Evolutionary conservation across 2,888 invertebrate genomes (phyloP).

Genomic region (Marasmarcha lunaedactyla): DNA sequence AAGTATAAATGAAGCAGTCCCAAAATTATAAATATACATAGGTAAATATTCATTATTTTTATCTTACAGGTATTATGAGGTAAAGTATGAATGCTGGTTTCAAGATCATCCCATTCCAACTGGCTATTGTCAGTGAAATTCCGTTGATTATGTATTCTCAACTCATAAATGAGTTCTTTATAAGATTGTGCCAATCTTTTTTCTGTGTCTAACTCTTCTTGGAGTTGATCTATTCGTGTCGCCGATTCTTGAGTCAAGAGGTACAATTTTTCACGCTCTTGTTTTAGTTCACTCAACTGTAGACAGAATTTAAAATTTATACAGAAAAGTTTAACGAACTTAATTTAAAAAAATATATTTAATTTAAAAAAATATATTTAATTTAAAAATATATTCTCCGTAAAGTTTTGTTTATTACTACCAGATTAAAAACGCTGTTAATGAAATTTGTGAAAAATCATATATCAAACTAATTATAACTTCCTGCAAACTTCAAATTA

Average conservation of each 20-base stretch:
- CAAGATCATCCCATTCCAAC: slow-evolving; percentile 52
- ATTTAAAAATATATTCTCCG: too few relatives aligned
- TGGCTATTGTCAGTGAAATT: slow-evolving; percentile 42
- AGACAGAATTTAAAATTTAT: too few relatives aligned
- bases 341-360: too few relatives aligned
- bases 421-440: too few relatives aligned
- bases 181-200: slow-evolving; percentile 29
- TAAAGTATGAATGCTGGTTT: slow-evolving; percentile 37
- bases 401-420: too few relatives aligned
- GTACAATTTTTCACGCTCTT: slow-evolving; percentile 47
- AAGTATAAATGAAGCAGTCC: too few relatives aligned
- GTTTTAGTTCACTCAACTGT: slow-evolving; percentile 56
- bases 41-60: too few relatives aligned
- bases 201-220: slow-evolving; percentile 40
- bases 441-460: too few relatives aligned
- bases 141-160: slow-evolving; percentile 39
- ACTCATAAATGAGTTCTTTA: slow-evolving; percentile 38
- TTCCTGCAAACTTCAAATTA: too few relatives aligned
- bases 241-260: slow-evolving; percentile 35
- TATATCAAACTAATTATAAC: too few relatives aligned
- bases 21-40: too few relatives aligned
- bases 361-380: slow-evolving; percentile 8
- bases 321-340: too few relatives aligned
- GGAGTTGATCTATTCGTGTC: slow-evolving; percentile 25
- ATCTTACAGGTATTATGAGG: slow-evolving; percentile 46